These are phyloP conservation scores for Callipepla californica DNA, from an alignment of 2,113 vertebrate genomes.

Conservation along the genomic window DNA sequence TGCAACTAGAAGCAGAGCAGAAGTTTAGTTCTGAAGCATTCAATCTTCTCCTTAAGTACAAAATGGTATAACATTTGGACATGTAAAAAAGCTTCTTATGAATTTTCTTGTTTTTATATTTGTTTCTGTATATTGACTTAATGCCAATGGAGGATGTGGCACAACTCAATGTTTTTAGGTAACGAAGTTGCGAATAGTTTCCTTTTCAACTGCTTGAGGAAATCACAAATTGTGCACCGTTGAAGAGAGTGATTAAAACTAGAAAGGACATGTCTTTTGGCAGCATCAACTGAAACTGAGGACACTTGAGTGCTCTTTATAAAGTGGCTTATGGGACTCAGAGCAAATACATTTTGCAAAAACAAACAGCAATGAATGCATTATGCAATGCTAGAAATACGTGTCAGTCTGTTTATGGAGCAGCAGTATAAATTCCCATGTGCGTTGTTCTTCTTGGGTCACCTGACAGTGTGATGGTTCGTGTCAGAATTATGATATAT, in stretches of 20 bases:
- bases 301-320: neutral
- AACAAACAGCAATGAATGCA: neutral
- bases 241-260: neutral
- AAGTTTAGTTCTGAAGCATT: neutral
- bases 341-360: constrained; percentile 6
- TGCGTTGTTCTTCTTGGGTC: constrained; percentile 4
- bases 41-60: neutral
- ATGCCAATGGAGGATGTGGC: neutral
- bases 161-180: neutral
- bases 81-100: neutral
- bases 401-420: constrained; percentile 28
- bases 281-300: constrained; percentile 30
- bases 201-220: neutral
- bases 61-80: neutral
- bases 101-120: neutral
- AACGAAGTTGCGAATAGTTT: neutral
- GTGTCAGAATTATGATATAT: neutral
- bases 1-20: neutral
- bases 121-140: neutral
- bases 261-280: constrained; percentile 24
- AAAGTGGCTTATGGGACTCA: neutral
- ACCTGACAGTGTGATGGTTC: neutral
- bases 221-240: neutral
- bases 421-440: constrained; percentile 39
- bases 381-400: constrained; percentile 29